A percentile compares a stretch with the other conserved stretches of the same genome.
These are phyloP conservation scores for Ascaphus truei DNA, from an alignment of 2,113 vertebrate genomes.

Conservation along the genomic window DNA sequence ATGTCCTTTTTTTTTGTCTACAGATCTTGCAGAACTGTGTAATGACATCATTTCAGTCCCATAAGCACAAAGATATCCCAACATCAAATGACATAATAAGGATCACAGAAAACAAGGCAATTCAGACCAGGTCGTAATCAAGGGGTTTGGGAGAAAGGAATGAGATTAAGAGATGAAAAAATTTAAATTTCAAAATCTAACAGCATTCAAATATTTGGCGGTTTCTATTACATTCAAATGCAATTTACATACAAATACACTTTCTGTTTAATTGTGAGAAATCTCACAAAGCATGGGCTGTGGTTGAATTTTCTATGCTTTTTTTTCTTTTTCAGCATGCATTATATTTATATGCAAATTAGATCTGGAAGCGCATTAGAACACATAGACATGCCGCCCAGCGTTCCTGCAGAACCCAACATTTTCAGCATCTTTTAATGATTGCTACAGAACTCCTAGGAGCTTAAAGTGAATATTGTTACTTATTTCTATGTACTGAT, in stretches of 20 bases:
- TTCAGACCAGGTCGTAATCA: slow-evolving; percentile 22
- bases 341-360: slow-evolving; percentile 38
- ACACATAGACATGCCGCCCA: neutral
- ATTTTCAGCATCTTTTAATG: slow-evolving; percentile 22
- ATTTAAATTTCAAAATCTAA: slow-evolving; percentile 30
- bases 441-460: slow-evolving; percentile 5
- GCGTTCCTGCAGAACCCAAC: neutral
- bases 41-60: slow-evolving; percentile 27
- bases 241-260: slow-evolving; percentile 34
- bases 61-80: slow-evolving; percentile 28
- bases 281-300: slow-evolving; percentile 21
- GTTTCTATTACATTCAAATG: slow-evolving; percentile 23
- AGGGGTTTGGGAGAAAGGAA: slow-evolving; percentile 16
- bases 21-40: slow-evolving; percentile 11
- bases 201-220: slow-evolving; percentile 21
- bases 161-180: slow-evolving; percentile 30
- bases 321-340: slow-evolving; percentile 19
- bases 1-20: slow-evolving; percentile 30
- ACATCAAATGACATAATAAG: slow-evolving; percentile 15
- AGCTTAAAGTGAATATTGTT: slow-evolving; percentile 9
- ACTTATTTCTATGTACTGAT: neutral
- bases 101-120: slow-evolving; percentile 10
- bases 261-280: slow-evolving; percentile 33
- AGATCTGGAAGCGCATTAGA: slow-evolving; percentile 23
- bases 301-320: slow-evolving; percentile 27